Base-by-base conservation (phyloP, 2,888 invertebrate species). In the Drosophila niveifrons region DNA sequence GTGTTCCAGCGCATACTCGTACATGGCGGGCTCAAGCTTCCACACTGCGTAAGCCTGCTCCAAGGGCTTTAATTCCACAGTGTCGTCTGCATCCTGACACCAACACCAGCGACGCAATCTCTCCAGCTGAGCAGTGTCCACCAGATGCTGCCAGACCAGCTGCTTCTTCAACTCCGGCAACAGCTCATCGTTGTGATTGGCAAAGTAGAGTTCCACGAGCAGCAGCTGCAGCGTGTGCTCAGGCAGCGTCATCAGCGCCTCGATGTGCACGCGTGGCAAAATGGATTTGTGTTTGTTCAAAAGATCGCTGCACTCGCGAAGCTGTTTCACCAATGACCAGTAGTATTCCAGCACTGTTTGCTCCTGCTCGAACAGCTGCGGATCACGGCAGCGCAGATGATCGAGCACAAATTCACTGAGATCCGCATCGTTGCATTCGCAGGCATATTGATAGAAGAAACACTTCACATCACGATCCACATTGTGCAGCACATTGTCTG, bases 381-480 rank as follows among this genome's bases (percentile, higher is more conserved):
- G 92, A 9, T 92, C 91, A 31, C 93, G 92, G 70, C 94, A 94
- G 46, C 93, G 93, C 65, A 96, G 91, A 88, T 96, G 94, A 53
- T 94, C 94, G 15, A 95, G 94, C 74, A 96, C 93, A 78, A 95
- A 95, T 79, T 95, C 94, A 80, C 95, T 93, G 52, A 95, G 92
- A 31, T 92, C 92, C n/a, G 75, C 79, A 69, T 94, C 93, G 71
- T 95, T 93, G 41, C 95, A 95, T 51, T 94, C 94, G 72, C 94
- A 91, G 13, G 95, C 95, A 47, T 95, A 92, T 62, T 92, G 92
- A 55, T 90, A 92, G 52, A 91, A 92, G 36, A 91, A 88, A 48
- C 88, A 88, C 67, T 90, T 90, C 0, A 91, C 90, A 66, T 92
- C 90, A 2, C 91, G 78, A 0, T 91, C 82, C 4, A 92, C 90